Percentiles rank a stretch among this genome's conserved stretches.
phyloP scores from a whole-genome alignment of 2,888 invertebrate genomes.

The Nysson spinosus region DNA sequence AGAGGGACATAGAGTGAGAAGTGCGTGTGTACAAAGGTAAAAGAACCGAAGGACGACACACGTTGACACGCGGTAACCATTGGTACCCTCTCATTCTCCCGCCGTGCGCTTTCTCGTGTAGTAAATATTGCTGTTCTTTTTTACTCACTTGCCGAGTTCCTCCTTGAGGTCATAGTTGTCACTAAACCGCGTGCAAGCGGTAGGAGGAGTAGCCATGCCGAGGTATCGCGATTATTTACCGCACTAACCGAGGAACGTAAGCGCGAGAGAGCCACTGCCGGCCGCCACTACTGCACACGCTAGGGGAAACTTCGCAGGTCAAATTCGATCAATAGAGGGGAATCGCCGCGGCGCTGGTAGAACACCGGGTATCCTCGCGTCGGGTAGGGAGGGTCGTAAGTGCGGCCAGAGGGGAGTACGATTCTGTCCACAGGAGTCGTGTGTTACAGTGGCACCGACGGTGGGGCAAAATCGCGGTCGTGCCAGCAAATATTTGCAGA shows the following conservation, averaged over 20 bases:
- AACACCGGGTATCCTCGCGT: conserved; percentile 59
- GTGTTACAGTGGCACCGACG: conserved; percentile 40
- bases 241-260: conserved; percentile 59
- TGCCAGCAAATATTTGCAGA: conserved; percentile 48
- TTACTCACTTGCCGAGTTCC: conserved; percentile 98
- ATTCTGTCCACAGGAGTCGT: conserved; percentile 27
- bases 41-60: conserved; percentile 19
- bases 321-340: conserved; percentile 75
- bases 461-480: conserved; percentile 40
- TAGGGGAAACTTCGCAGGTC: conserved; percentile 72
- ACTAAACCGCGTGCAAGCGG: conserved; percentile 97
- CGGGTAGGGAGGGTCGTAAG: conserved; percentile 15
- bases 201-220: conserved; percentile 92
- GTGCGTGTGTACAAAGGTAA: background rate
- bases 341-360: conserved; percentile 63
- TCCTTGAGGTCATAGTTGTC: conserved; percentile 99
- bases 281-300: conserved; percentile 68
- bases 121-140: background rate
- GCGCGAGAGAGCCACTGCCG: conserved; percentile 60
- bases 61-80: conserved; percentile 23
- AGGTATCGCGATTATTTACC: conserved; percentile 66
- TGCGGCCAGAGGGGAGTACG: background rate
- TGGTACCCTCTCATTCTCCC: background rate
- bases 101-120: background rate
- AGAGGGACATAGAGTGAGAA: background rate